Conservation (phyloP, 2,888 invertebrate genomes). For the Xylocampa areola region DNA sequence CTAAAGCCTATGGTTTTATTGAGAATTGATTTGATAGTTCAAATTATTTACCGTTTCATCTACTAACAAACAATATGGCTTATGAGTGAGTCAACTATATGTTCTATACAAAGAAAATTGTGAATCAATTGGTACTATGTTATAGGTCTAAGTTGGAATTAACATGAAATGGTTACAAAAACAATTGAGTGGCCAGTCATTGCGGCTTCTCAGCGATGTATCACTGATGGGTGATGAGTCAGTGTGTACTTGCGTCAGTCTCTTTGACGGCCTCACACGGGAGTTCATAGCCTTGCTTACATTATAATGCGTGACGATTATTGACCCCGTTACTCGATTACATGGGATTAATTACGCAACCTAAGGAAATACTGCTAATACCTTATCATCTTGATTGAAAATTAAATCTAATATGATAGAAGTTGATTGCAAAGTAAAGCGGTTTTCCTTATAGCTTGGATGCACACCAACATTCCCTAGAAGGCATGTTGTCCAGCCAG, state of each 20-base stretch:
- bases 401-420: slow-evolving; percentile 30
- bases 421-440: slow-evolving; percentile 43
- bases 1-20: slow-evolving; percentile 19
- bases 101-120: slow-evolving; percentile 20
- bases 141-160: slow-evolving; percentile 58
- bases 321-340: slow-evolving; percentile 66
- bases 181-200: slow-evolving; percentile 70
- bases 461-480: slow-evolving; percentile 84
- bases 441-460: slow-evolving; percentile 75
- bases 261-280: slow-evolving; percentile 67
- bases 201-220: slow-evolving; percentile 67
- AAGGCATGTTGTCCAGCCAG: slow-evolving; percentile 78
- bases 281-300: slow-evolving; percentile 57
- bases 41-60: slow-evolving; percentile 14
- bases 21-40: slow-evolving; percentile 19
- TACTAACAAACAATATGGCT: slow-evolving; percentile 3
- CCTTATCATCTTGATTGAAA: slow-evolving; percentile 30
- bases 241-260: slow-evolving; percentile 70
- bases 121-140: slow-evolving; percentile 32
- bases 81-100: slow-evolving; percentile 28
- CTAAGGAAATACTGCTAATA: slow-evolving; percentile 19
- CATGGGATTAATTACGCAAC: slow-evolving; percentile 42
- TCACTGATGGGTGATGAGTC: slow-evolving; percentile 81
- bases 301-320: slow-evolving; percentile 68
- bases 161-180: slow-evolving; percentile 61